These are phyloP conservation scores for Trachemys scripta DNA, from an alignment of 2,113 vertebrate genomes.

Conservation along the genomic window DNA sequence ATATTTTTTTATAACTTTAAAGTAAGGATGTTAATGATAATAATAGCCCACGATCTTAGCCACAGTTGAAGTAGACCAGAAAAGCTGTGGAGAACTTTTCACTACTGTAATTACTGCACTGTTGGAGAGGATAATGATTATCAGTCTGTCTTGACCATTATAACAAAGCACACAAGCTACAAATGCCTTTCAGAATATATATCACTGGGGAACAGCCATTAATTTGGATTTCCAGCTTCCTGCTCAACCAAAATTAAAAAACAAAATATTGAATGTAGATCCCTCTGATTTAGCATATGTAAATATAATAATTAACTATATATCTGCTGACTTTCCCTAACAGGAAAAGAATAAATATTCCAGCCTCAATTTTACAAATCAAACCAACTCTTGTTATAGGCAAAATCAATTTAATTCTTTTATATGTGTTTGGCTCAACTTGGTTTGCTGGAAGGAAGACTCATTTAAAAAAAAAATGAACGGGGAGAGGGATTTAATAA, in stretches of 20 bases:
- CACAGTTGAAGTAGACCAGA: no score
- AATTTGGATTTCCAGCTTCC: constrained; percentile 75
- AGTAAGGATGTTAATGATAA: constrained; percentile 65
- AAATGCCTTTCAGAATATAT: constrained; percentile 67
- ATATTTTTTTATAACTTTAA: constrained; percentile 52
- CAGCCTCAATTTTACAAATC: constrained; percentile 59
- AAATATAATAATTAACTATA: constrained; percentile 68
- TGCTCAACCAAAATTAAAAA: constrained; percentile 78
- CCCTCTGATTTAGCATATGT: constrained; percentile 65
- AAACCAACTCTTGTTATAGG: constrained; percentile 60
- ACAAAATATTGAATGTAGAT: constrained; percentile 78
- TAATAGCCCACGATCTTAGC: constrained; percentile 69
- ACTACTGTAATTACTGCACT: constrained; percentile 1
- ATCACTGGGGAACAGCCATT: constrained; percentile 72
- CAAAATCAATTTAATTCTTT: constrained; percentile 59
- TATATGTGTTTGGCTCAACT: constrained; percentile 39
- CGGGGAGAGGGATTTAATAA: constrained; percentile 46
- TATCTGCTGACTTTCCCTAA: constrained; percentile 72
- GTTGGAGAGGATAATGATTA: constrained; percentile 34
- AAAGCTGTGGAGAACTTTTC: no score
- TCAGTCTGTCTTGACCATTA: constrained; percentile 68
- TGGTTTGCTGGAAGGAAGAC: constrained; percentile 27
- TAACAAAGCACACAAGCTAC: constrained; percentile 56
- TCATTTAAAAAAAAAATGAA: constrained; percentile 33
- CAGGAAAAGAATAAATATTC: constrained; percentile 75